Evolutionary conservation across 2,888 invertebrate species (phyloP).

Genomic region (Steinernema scapterisci): DNA sequence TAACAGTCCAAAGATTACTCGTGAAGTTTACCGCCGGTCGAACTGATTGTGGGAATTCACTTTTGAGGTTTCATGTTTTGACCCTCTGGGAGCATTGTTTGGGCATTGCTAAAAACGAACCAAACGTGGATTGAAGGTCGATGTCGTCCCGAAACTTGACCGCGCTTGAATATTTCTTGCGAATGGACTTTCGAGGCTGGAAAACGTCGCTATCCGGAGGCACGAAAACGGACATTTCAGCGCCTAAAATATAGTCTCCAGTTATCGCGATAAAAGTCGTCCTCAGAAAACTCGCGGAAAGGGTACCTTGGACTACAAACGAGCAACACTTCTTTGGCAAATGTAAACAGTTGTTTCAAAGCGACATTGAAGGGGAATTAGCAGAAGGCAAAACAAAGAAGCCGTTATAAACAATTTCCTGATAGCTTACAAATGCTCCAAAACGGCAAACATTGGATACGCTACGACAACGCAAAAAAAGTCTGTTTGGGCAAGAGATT

Average conservation of each 20-base stretch:
- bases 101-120: not conserved
- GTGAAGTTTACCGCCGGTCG: too few species aligned
- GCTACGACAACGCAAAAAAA: too few species aligned
- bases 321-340: not conserved
- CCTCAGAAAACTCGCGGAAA: not conserved
- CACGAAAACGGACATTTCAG: slow-evolving; percentile 9
- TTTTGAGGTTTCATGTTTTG: too few species aligned
- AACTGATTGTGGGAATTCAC: too few species aligned
- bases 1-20: too few species aligned
- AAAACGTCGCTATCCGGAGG: slow-evolving; percentile 27
- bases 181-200: slow-evolving; percentile 19
- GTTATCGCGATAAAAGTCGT: too few species aligned
- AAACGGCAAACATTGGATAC: too few species aligned
- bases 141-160: slow-evolving; percentile 24
- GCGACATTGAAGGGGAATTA: slow-evolving; percentile 7
- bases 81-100: too few species aligned
- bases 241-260: not conserved
- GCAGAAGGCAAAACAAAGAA: slow-evolving; percentile 23
- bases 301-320: not conserved
- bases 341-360: slow-evolving; percentile 26
- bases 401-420: slow-evolving; percentile 9
- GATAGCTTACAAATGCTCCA: too few species aligned
- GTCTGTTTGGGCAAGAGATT: too few species aligned
- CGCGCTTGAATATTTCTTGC: slow-evolving; percentile 11
- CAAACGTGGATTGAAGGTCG: slow-evolving; percentile 2